Percentiles rank a stretch among this genome's conserved stretches.
These are phyloP conservation scores for Synergus gifuensis DNA, from an alignment of 2,888 invertebrate genomes.

Conservation along the genomic window DNA sequence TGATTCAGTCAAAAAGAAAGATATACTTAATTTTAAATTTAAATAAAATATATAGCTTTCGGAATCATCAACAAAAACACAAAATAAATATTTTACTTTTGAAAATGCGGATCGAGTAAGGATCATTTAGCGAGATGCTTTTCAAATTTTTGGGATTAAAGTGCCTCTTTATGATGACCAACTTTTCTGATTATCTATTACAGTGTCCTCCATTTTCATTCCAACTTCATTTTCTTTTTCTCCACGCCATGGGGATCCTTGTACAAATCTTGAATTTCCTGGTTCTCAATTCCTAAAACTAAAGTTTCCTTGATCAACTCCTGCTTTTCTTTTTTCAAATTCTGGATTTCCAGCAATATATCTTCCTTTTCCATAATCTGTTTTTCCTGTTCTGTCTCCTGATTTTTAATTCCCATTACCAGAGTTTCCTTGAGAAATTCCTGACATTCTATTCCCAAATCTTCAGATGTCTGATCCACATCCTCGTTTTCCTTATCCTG, in stretches of 20 bases:
- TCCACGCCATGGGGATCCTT: too few species aligned
- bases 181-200: background rate
- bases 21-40: background rate
- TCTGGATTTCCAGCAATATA: too few species aligned
- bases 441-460: background rate
- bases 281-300: too few species aligned
- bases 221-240: too few species aligned
- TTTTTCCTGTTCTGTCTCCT: background rate
- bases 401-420: too few species aligned
- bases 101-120: background rate
- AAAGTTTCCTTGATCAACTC: background rate
- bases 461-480: background rate
- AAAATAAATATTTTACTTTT: background rate
- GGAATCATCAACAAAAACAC: background rate
- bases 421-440: background rate
- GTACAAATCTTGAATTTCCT: too few species aligned
- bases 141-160: background rate
- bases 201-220: too few species aligned
- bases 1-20: background rate
- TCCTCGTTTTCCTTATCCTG: background rate
- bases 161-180: background rate
- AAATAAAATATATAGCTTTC: background rate
- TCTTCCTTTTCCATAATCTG: background rate
- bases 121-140: background rate
- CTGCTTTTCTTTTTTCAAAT: background rate